Evolutionary conservation across 2,113 vertebrate species (phyloP).

Genomic region (Microtus ochrogaster): DNA sequence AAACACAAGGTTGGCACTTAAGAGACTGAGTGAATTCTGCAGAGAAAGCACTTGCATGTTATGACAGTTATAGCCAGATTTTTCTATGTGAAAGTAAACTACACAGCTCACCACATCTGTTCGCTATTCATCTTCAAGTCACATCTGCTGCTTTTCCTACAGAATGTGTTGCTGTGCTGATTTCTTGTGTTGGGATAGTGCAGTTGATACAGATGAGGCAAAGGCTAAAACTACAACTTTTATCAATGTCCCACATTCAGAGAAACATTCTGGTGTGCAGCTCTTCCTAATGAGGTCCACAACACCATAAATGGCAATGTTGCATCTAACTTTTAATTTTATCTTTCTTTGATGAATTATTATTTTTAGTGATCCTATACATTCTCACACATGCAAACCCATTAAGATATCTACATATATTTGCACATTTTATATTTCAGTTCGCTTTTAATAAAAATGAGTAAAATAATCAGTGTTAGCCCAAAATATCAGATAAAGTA

Average conservation of each 20-base stretch:
- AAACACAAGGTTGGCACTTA: conserved; percentile 28
- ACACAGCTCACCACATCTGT: conserved; percentile 68
- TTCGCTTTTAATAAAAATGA: background rate
- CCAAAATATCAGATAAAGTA: conserved; percentile 1
- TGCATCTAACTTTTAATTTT: background rate
- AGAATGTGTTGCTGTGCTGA: conserved; percentile 33
- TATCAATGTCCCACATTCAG: background rate
- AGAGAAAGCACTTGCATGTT: conserved; percentile 46
- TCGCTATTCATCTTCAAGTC: conserved; percentile 74
- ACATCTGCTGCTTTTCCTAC: conserved; percentile 70
- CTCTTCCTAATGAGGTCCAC: background rate
- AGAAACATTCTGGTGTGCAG: background rate
- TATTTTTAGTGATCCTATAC: background rate
- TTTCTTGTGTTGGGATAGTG: background rate
- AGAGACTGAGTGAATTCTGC: background rate
- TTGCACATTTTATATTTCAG: background rate
- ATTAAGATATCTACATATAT: background rate
- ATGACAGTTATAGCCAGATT: conserved; percentile 43
- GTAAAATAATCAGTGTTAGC: background rate
- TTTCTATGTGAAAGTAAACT: conserved; percentile 64
- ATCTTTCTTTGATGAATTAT: background rate
- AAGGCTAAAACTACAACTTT: background rate
- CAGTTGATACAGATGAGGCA: background rate
- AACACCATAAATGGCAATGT: background rate
- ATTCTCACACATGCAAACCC: background rate